Conservation (phyloP, 2,797 vertebrate species). For the Tenualosa thibaudeaui region DNA sequence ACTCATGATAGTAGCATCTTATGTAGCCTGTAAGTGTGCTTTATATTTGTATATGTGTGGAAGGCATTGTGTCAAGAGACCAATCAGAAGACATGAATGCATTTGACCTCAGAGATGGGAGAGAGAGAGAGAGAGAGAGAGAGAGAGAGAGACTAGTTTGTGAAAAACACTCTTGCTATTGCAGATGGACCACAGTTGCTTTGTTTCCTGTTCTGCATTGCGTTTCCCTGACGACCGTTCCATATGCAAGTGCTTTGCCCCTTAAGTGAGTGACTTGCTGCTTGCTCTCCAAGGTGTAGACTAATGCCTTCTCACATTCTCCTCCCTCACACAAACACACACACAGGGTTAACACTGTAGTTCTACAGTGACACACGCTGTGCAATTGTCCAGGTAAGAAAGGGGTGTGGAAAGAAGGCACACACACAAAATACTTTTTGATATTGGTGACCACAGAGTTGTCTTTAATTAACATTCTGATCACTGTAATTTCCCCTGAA, state of each 20-base stretch:
- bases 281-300: not conserved
- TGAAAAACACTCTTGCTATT: slow-evolving; percentile 26
- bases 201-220: slow-evolving; percentile 29
- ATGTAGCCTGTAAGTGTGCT: not conserved
- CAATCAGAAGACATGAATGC: no score
- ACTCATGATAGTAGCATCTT: no score
- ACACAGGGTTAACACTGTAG: not conserved
- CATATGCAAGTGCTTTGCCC: slow-evolving; percentile 36
- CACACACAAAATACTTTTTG: not conserved
- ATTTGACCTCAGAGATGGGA: no score
- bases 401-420: no score
- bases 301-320: no score
- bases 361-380: no score
- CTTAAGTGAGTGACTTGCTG: slow-evolving; percentile 27
- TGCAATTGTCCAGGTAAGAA: no score
- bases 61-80: not conserved
- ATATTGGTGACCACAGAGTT: not conserved
- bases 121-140: no score
- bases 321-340: not conserved
- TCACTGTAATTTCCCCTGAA: not conserved
- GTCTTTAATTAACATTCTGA: slow-evolving; percentile 19
- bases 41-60: not conserved
- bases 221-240: slow-evolving; percentile 29
- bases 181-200: slow-evolving; percentile 44
- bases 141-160: no score